Base-by-base conservation (phyloP, 2,797 vertebrate species). In the Jordanella pulchra region DNA sequence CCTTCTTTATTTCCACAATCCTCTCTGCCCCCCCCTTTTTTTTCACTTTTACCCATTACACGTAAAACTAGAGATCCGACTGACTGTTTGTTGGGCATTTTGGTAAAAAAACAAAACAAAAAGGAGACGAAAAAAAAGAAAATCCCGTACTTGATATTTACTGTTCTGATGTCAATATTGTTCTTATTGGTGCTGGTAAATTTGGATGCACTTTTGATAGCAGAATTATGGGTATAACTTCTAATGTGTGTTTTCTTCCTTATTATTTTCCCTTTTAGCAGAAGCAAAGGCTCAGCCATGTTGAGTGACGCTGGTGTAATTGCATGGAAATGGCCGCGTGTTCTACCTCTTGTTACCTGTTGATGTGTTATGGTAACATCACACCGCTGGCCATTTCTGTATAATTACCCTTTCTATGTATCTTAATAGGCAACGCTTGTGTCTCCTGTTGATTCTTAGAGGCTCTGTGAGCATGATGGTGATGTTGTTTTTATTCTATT, bases 321-420 rank as follows among this genome's bases (percentile, higher is more conserved):
- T 95, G 93, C 92, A 83, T 91, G 85, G 92, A 95, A 95, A 94
- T 95, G 94, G 93, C 91, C 75, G 86, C 79, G 92, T 93, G 94
- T 93, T 91, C 94, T 95, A 95, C 95, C 95, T 95, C 95, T 86
- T 94, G 94, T 95, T 95, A 95, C 95, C 94, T 94, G 95, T 94
- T 93, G 53, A 92, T 91, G 85, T 93, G 87, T 94, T 87, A 95
- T 94, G 95, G 94, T 95, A 94, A 95, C 94, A 94, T 95, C 90
- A 92, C 92, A 92, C 89, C 86, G 78, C 88, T 82, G 93, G 94
- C 93, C 93, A 95, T 95, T 95, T 95, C 93, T 86, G 87, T 89
- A 93, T 92, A 95, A 95, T 95, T 95, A 90, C 92, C 87, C 81
- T 78, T 78, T 83, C 88, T 84, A 85, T 87, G 84, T 78, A 27